Evolutionary conservation across 2,888 invertebrate species (phyloP).

Genomic region (Mesorhabditis spiculigera): DNA sequence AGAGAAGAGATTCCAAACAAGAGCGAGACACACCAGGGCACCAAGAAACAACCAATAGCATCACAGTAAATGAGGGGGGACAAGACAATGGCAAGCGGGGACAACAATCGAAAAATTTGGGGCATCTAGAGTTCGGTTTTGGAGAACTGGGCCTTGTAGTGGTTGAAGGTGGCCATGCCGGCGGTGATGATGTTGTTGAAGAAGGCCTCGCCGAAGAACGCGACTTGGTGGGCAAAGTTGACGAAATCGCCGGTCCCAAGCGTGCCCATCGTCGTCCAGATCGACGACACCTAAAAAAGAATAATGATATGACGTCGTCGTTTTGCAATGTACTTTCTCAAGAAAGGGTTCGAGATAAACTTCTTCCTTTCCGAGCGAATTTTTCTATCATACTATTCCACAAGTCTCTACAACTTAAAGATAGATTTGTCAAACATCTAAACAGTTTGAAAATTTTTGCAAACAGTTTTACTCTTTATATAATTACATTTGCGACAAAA

Average conservation of each 20-base stretch:
- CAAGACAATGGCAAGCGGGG: background rate
- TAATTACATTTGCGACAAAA: too few relatives aligned
- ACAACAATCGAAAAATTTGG: conserved; percentile 2
- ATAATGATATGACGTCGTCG: conserved; percentile 43
- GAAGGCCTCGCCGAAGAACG: conserved; percentile 21
- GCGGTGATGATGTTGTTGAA: conserved; percentile 26
- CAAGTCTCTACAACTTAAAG: background rate
- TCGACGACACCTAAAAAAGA: conserved; percentile 16
- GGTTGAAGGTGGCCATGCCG: conserved; percentile 25
- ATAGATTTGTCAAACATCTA: background rate
- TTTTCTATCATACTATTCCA: too few relatives aligned
- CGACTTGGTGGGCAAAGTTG: conserved; percentile 24
- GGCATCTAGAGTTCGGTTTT: conserved; percentile 28
- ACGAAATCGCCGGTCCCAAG: conserved; percentile 37
- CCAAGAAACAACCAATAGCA: background rate
- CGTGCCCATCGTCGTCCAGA: conserved; percentile 14
- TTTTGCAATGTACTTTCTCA: background rate
- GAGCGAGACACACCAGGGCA: background rate
- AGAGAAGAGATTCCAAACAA: background rate
- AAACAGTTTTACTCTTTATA: too few relatives aligned
- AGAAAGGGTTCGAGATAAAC: background rate
- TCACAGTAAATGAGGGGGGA: conserved; percentile 3
- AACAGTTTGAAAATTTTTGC: background rate
- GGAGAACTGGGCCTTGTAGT: conserved; percentile 40
- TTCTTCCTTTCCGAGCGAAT: too few relatives aligned